These are phyloP conservation scores for Spodoptera exigua DNA, from an alignment of 2,888 invertebrate genomes.

Conservation along the genomic window DNA sequence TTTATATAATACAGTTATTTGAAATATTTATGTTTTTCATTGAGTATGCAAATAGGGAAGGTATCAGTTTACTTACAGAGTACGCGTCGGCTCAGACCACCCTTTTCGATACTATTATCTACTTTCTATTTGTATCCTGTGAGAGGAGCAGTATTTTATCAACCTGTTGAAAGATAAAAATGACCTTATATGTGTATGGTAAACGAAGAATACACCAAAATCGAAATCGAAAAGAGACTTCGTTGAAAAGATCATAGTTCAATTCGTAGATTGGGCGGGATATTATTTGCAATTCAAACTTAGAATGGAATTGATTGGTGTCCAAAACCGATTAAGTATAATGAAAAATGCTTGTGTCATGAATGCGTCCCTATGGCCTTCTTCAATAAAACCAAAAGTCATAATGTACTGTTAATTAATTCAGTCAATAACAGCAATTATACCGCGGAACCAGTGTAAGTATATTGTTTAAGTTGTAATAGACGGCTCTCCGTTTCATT, in stretches of 20 bases:
- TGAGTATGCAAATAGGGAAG: conserved; percentile 12
- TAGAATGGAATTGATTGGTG: no score
- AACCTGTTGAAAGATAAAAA: no score
- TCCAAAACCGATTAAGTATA: no score
- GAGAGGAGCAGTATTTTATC: no score
- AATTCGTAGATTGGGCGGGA: no score
- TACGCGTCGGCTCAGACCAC: conserved; percentile 4
- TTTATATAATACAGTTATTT: conserved; percentile 67
- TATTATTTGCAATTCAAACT: no score
- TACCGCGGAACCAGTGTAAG: conserved; percentile 27
- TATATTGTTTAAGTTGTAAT: conserved; percentile 43
- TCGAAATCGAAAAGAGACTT: no score
- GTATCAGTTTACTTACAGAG: conserved; percentile 24
- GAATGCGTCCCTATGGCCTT: no score
- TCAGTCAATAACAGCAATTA: conserved; percentile 29
- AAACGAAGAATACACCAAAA: no score
- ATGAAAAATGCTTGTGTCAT: no score
- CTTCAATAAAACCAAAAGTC: background rate
- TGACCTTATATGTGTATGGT: no score
- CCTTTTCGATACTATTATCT: conserved; percentile 1
- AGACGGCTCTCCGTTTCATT: conserved; percentile 72
- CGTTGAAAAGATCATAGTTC: no score
- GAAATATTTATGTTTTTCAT: conserved; percentile 50
- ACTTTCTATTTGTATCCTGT: background rate
- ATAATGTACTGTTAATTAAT: conserved; percentile 11